Percentiles rank a stretch among this genome's conserved stretches.
phyloP scores from a whole-genome alignment of 2,113 vertebrate genomes.

The Microcebus griseorufus region DNA sequence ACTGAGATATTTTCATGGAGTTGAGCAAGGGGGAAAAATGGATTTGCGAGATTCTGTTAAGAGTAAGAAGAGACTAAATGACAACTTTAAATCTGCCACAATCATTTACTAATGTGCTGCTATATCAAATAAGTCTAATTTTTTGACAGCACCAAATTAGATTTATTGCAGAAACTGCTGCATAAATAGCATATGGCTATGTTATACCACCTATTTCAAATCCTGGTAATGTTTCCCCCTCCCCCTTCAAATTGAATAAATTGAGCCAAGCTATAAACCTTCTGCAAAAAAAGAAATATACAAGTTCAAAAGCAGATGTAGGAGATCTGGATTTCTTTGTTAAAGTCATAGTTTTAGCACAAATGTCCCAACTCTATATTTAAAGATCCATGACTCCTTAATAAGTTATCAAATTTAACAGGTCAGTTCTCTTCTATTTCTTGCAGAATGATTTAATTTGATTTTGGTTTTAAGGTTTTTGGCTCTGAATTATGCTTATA shows the following conservation, averaged over 20 bases:
- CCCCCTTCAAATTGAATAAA: conserved; percentile 82
- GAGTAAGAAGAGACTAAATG: conserved; percentile 83
- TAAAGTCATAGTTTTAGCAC: conserved; percentile 52
- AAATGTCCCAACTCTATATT: not conserved
- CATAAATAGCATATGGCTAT: conserved; percentile 90
- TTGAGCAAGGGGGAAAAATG: conserved; percentile 55
- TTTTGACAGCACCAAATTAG: conserved; percentile 89
- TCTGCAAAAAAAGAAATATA: conserved; percentile 71
- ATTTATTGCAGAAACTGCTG: conserved; percentile 90
- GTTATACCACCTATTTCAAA: conserved; percentile 89
- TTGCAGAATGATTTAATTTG: conserved; percentile 1
- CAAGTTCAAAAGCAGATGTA: conserved; percentile 83
- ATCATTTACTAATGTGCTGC: conserved; percentile 88
- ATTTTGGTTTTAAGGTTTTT: conserved; percentile 26
- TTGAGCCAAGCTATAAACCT: conserved; percentile 86
- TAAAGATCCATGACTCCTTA: not conserved
- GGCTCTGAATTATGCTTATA: conserved; percentile 18
- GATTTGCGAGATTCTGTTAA: conserved; percentile 74
- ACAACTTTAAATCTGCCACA: conserved; percentile 86
- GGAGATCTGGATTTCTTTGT: conserved; percentile 67
- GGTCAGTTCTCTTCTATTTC: conserved; percentile 24
- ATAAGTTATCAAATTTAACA: conserved; percentile 30
- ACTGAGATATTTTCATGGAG: conserved; percentile 79
- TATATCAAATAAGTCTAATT: conserved; percentile 89
- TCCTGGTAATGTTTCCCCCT: conserved; percentile 82